Base-by-base conservation (phyloP, 2,888 invertebrate species). In the Mellilla xanthometata region DNA sequence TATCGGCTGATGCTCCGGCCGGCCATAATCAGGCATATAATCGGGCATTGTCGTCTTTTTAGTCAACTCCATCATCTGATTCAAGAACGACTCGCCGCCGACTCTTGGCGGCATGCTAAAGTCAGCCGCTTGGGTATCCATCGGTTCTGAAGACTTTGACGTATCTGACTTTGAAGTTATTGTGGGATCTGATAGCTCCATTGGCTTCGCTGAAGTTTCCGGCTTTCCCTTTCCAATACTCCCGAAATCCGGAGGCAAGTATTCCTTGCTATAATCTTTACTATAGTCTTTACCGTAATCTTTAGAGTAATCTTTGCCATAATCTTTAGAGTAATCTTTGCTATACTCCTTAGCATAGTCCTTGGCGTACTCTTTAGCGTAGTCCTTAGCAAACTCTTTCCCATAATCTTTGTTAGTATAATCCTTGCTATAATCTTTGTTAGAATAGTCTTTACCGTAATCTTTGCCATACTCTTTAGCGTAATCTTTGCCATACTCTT, bases 171-270 rank as follows among this genome's bases (percentile, higher is more conserved):
- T 92, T 43, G 92, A 79, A 24, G 83, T 76, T 15, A 72, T 62
- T 51, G 77, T 81, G 2, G 83, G 65, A 55, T 91, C 91, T 0
- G 84, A 68, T 45, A 77, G 69, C 58, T 77, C 90, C 66, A 79
- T 78, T 62, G 68, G 58, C 72, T 84, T 76, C 71, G 91, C 40
- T 54, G 89, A 56, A 44, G 55, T 85, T 3, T 92, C 91, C 11
- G 85, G 58, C 68, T 91, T 92, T 28, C 81, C 74, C 67, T 89
- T 89, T 28, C 79, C 76, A 60, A 91, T 79, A 76, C 90, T 86
- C 35, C 91, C 90, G 54, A 91, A 90, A 62, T 92, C 92, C 0
- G 91, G 88, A 1, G 91, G 88, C 38, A 88, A 73, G 59, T 89
- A 90, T 53, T 90, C 88, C 63, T 91, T 91, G 44, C 45, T 50